phyloP scores from a whole-genome alignment of 2,888 invertebrate genomes.

The Charanyca ferruginea region DNA sequence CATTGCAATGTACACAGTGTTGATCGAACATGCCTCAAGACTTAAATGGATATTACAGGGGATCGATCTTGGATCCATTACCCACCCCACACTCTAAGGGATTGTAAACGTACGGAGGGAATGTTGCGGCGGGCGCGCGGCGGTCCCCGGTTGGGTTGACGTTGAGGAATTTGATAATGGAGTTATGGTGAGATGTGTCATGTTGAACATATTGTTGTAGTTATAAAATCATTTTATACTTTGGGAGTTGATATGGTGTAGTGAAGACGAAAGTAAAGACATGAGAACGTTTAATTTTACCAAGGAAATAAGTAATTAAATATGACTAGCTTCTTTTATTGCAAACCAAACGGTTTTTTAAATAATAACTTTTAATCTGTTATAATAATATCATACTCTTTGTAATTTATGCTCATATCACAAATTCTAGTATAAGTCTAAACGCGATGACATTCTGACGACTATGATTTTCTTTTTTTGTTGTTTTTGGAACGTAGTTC shows the following conservation, averaged over 20 bases:
- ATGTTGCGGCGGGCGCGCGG: constrained; percentile 34
- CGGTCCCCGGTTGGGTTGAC: too few species aligned
- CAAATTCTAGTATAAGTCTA: too few species aligned
- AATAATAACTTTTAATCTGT: too few species aligned
- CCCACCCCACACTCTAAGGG: constrained; percentile 71
- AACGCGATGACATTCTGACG: too few species aligned
- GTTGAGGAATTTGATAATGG: constrained; percentile 29
- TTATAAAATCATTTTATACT: neutral
- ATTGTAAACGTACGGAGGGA: constrained; percentile 60
- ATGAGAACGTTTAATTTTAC: too few species aligned
- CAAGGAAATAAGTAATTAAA: too few species aligned
- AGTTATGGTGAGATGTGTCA: constrained; percentile 19
- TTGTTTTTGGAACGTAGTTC: too few species aligned
- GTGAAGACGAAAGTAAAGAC: neutral
- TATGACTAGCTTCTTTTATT: too few species aligned
- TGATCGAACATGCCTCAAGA: constrained; percentile 70
- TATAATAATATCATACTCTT: too few species aligned
- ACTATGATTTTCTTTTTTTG: too few species aligned
- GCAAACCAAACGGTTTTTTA: too few species aligned
- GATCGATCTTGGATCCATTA: constrained; percentile 82
- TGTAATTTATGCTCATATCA: too few species aligned
- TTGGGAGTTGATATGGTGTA: neutral
- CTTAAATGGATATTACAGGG: constrained; percentile 77
- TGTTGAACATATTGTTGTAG: neutral
- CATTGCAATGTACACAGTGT: constrained; percentile 60